Conservation (phyloP, 2,888 invertebrate genomes). For the Drosophila antonietae region DNA sequence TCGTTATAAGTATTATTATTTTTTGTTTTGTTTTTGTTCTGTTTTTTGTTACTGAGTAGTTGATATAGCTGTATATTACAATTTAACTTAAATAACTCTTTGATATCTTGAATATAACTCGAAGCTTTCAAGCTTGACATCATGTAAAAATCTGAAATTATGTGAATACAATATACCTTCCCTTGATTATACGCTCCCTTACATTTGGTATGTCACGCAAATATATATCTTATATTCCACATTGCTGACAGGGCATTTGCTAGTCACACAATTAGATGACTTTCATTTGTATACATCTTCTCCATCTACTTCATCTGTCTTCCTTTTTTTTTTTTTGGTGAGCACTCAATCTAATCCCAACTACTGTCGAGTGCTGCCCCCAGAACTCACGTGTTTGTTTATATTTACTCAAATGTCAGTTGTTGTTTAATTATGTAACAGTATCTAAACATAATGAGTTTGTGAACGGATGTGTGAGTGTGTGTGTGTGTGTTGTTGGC, state of each 20-base stretch:
- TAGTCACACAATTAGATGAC: conserved; percentile 1
- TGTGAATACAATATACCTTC: too few relatives aligned
- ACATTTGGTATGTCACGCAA: too few relatives aligned
- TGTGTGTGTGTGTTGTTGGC: conserved; percentile 41
- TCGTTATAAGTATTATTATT: too few relatives aligned
- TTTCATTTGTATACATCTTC: conserved; percentile 1
- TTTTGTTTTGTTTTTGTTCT: too few relatives aligned
- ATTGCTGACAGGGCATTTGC: neutral
- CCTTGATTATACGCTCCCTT: neutral
- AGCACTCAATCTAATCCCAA: neutral
- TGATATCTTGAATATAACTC: too few relatives aligned
- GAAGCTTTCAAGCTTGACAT: too few relatives aligned
- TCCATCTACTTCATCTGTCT: too few relatives aligned
- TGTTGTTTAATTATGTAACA: conserved; percentile 66
- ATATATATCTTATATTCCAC: neutral
- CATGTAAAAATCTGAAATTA: neutral
- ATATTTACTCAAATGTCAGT: conserved; percentile 54
- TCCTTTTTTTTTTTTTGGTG: neutral
- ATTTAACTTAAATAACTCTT: too few relatives aligned
- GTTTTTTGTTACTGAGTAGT: too few relatives aligned
- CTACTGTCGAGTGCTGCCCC: neutral
- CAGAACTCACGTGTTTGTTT: conserved; percentile 28
- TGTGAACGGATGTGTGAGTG: conserved; percentile 22
- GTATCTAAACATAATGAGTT: conserved; percentile 67
- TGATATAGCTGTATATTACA: too few relatives aligned